Percentiles rank a stretch among this genome's conserved stretches.
Conservation (phyloP, 2,888 invertebrate species). For the Petrolisthes manimaculis region DNA sequence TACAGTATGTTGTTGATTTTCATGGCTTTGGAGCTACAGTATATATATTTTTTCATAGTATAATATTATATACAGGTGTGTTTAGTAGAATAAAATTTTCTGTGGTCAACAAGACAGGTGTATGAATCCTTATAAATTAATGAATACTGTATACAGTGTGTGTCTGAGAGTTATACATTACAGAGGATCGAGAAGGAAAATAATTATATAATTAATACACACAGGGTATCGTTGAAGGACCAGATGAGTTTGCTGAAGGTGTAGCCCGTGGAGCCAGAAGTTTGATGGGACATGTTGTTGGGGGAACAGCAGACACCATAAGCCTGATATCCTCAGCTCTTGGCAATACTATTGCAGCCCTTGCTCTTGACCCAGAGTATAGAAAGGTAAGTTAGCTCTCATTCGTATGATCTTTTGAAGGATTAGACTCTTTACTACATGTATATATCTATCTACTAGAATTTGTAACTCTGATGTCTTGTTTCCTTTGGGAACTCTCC, state of each 20-base stretch:
- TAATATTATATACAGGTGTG: no score
- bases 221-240: slow-evolving; percentile 71
- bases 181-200: no score
- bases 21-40: no score
- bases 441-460: neutral
- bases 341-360: slow-evolving; percentile 71
- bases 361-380: slow-evolving; percentile 73
- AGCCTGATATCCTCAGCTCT: slow-evolving; percentile 72
- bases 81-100: no score
- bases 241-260: slow-evolving; percentile 73
- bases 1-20: no score
- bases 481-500: neutral
- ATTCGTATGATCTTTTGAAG: neutral
- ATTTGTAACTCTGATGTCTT: neutral
- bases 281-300: slow-evolving; percentile 72
- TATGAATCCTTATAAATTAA: no score
- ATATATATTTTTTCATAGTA: no score
- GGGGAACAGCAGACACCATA: slow-evolving; percentile 70
- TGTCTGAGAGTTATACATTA: no score
- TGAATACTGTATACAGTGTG: no score
- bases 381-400: slow-evolving; percentile 70
- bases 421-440: neutral
- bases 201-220: slow-evolving; percentile 37
- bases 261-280: slow-evolving; percentile 71
- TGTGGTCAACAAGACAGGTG: no score